Percentiles rank a stretch among this genome's conserved stretches.
Conservation (phyloP, 2,888 invertebrate genomes). For the Willowsia nigromaculata region DNA sequence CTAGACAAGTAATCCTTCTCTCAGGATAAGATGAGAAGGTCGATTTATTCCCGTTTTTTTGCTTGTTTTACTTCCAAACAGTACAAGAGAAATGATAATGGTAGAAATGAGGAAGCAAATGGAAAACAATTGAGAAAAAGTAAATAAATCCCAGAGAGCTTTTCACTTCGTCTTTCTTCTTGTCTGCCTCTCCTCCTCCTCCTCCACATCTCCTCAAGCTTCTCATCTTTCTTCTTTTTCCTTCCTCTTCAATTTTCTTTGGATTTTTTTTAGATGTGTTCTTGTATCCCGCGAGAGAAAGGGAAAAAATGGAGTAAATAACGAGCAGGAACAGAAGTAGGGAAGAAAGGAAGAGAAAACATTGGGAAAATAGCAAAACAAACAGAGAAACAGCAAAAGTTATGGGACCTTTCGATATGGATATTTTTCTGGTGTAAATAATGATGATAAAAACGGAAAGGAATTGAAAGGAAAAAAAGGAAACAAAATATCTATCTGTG, state of each 20-base stretch:
- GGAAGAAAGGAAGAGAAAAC: neutral
- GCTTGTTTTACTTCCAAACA: neutral
- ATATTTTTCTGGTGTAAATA: constrained; percentile 18
- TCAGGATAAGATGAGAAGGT: neutral
- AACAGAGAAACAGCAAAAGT: constrained; percentile 8
- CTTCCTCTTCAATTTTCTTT: constrained; percentile 12
- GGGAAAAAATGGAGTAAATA: constrained; percentile 33
- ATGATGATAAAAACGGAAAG: neutral
- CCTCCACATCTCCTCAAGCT: neutral
- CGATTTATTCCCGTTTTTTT: constrained; percentile 1
- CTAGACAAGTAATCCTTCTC: too few relatives aligned
- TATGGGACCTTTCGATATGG: constrained; percentile 11
- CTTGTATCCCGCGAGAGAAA: neutral
- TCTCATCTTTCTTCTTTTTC: constrained; percentile 10
- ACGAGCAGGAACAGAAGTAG: constrained; percentile 7
- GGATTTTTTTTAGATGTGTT: constrained; percentile 22
- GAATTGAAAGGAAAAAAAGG: neutral
- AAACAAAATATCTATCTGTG: neutral
- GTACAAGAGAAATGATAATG: neutral
- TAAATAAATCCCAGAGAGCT: constrained; percentile 62
- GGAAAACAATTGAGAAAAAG: constrained; percentile 23
- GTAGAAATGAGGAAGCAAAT: neutral
- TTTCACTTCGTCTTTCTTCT: constrained; percentile 48
- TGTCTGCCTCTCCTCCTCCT: neutral
- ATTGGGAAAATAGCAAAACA: neutral